Conservation (phyloP, 2,113 vertebrate genomes). For the Burhinus oedicnemus region DNA sequence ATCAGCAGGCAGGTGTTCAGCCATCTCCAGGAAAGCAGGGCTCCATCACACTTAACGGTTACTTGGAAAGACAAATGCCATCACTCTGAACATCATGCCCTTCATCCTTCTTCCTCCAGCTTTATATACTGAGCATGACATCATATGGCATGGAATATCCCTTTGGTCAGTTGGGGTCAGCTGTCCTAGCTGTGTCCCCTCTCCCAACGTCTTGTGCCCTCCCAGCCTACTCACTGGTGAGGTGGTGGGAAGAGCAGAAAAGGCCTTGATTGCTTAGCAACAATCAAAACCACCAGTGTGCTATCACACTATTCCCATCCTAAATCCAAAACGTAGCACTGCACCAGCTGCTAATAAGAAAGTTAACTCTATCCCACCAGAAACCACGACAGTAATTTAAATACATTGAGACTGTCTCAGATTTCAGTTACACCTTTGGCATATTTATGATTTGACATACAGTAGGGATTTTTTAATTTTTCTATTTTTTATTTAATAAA, state of each 20-base stretch:
- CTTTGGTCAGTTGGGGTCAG: no score
- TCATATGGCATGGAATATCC: background rate
- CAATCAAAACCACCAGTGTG: background rate
- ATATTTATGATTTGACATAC: background rate
- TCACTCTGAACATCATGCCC: background rate
- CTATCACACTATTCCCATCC: background rate
- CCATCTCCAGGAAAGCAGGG: background rate
- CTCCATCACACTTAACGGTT: background rate
- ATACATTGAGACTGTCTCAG: background rate
- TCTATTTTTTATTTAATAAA: background rate
- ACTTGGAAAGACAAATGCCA: background rate
- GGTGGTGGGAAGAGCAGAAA: background rate
- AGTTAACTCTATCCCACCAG: background rate
- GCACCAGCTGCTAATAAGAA: background rate
- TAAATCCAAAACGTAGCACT: background rate
- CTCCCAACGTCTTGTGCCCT: background rate
- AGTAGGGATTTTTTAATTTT: background rate
- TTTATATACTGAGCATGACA: background rate
- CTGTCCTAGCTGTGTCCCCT: background rate
- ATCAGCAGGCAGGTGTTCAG: background rate
- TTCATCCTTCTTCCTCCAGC: background rate
- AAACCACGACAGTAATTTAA: background rate
- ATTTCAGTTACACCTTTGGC: background rate
- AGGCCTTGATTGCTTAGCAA: background rate
- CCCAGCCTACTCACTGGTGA: rapidly evolving